A percentile compares a stretch with the other conserved stretches of the same genome.
phyloP scores from a whole-genome alignment of 2,113 vertebrate genomes.

The Connochaetes taurinus region DNA sequence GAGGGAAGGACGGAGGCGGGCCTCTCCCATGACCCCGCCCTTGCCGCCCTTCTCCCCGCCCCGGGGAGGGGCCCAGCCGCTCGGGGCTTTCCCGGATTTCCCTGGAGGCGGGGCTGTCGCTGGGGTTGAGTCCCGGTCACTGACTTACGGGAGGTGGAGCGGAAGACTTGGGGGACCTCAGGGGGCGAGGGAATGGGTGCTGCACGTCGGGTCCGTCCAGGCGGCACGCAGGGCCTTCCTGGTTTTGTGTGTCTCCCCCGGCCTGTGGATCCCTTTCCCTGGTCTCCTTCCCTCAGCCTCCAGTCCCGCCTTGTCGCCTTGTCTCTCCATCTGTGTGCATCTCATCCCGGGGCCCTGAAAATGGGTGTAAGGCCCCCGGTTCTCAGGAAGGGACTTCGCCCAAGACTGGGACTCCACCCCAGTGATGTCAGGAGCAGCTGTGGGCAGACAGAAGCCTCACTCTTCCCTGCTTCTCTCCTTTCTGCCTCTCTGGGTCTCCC shows the following conservation, averaged over 20 bases:
- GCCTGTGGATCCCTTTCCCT: not conserved
- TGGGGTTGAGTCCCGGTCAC: slow-evolving; percentile 69
- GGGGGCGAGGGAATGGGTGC: not conserved
- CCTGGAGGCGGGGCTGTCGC: slow-evolving; percentile 55
- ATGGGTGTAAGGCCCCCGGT: not conserved
- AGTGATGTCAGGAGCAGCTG: not conserved
- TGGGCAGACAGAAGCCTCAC: not conserved
- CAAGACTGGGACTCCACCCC: not conserved
- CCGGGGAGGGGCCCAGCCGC: not conserved
- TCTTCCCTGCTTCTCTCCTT: not conserved
- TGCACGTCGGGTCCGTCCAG: not conserved
- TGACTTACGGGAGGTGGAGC: slow-evolving; percentile 9
- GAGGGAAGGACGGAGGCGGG: not conserved
- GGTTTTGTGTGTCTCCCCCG: not conserved
- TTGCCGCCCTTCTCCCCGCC: not conserved
- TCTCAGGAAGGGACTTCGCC: slow-evolving; percentile 34
- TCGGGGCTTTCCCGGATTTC: slow-evolving; percentile 73
- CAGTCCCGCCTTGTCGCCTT: not conserved
- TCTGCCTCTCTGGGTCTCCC: not conserved
- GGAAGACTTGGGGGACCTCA: not conserved
- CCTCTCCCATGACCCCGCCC: not conserved
- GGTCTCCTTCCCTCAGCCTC: not conserved
- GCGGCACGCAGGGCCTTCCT: not conserved
- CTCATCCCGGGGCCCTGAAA: not conserved
- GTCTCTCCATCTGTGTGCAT: not conserved